These are phyloP conservation scores for Trachops cirrhosus DNA, from an alignment of 2,797 vertebrate species.

Conservation along the genomic window DNA sequence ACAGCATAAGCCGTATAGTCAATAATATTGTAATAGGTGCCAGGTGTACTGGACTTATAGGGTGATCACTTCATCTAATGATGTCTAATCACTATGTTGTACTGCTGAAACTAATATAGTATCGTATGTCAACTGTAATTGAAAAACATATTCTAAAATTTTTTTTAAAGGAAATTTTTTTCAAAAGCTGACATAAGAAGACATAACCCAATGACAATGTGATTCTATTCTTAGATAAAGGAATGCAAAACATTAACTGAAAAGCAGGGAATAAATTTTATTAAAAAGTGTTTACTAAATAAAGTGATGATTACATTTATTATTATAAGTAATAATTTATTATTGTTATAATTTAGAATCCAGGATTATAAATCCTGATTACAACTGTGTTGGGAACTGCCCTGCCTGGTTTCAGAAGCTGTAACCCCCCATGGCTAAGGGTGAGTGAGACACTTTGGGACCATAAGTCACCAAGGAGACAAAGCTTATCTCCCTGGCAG, in stretches of 20 bases:
- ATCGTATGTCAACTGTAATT: not conserved
- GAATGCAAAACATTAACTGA: not conserved
- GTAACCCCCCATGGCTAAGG: no score
- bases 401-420: no score
- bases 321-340: not conserved
- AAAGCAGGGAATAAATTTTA: not conserved
- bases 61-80: not conserved
- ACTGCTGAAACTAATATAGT: not conserved
- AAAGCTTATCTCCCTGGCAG: no score
- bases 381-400: not conserved
- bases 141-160: not conserved
- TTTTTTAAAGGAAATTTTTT: not conserved
- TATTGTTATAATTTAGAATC: not conserved
- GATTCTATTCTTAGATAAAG: not conserved
- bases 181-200: not conserved
- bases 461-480: no score
- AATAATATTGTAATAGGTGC: not conserved
- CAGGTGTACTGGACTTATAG: not conserved
- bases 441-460: no score
- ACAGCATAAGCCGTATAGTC: not conserved
- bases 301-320: not conserved
- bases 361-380: conserved; percentile 1
- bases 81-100: not conserved
- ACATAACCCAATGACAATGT: not conserved
- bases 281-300: not conserved